Evolutionary conservation across 2,888 invertebrate genomes (phyloP), one percentile per base, ranked within the genome.

Genomic region (Drosophila anceps): DNA sequence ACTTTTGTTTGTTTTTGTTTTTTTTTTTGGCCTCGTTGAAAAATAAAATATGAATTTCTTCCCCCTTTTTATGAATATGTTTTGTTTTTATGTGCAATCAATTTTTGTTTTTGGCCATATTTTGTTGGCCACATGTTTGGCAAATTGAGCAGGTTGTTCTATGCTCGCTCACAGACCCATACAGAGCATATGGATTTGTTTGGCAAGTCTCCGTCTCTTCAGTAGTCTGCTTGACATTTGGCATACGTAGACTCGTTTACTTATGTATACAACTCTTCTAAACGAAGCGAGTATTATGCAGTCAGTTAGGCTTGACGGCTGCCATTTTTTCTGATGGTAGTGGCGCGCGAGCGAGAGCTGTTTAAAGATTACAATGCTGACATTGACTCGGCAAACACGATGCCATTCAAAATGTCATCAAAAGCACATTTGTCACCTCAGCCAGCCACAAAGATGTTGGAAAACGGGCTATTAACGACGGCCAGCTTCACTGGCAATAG

Each of bases 361-460:
- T 62, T 77, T 57, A 43, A 41, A 43, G 66, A 39, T 43, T 5
- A 29, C 65, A 37, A 10, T n/a, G 31, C n/a, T 13, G 51, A 9
- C 27, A 48, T 31, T 44, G 29, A 50, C 41, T 31, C 6, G 48
- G n/a, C 27, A 18, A 20, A 48, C 64, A 43, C 41, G 37, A 12
- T 18, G 60, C 41, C 73, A 64, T 79, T 87, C 79, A 74, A 79
- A 76, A 81, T 79, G 81, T 69, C 88, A 84, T 85, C 88, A 85
- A 82, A 88, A 86, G 76, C 67, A 79, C 88, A 88, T 85, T 86
- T 86, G 82, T 66, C 65, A 67, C 54, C 29, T 68, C 48, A 57
- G 15, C 39, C 35, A 53, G 37, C 35, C 24, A 51, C 60, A 69
- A 20, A 35, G 54, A 35, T 12, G 7, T 7, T 27, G 7, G 12